phyloP scores from a whole-genome alignment of 2,797 vertebrate genomes.

The Sebastes goodei region DNA sequence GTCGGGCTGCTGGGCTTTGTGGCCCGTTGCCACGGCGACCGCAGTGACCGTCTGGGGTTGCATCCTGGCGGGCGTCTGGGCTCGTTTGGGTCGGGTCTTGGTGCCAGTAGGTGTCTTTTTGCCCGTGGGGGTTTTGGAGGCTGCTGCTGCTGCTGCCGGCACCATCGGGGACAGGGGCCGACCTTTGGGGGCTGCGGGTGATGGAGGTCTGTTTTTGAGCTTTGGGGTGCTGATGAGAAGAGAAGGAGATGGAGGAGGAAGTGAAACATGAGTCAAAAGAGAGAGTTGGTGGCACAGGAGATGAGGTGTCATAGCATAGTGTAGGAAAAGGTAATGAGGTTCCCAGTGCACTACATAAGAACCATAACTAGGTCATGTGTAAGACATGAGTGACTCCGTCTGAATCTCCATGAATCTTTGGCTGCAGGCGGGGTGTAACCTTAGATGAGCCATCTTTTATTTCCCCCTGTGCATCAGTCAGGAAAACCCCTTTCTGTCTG shows the following conservation, averaged over 20 bases:
- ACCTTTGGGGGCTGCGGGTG: constrained; percentile 86
- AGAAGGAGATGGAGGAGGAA: background rate
- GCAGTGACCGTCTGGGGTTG: constrained; percentile 74
- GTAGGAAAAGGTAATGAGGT: constrained; percentile 5
- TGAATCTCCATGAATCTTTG: constrained; percentile 26
- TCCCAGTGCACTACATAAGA: background rate
- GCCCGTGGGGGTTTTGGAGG: constrained; percentile 68
- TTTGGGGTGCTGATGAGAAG: constrained; percentile 75
- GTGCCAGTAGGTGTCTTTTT: constrained; percentile 81
- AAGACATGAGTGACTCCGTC: constrained; percentile 2
- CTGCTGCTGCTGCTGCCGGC: constrained; percentile 10
- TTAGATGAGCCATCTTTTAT: constrained; percentile 4
- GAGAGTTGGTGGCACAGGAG: background rate
- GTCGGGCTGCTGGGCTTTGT: constrained; percentile 41
- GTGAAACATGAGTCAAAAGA: background rate
- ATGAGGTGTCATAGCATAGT: background rate
- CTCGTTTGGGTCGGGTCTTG: constrained; percentile 84
- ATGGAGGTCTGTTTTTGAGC: constrained; percentile 86
- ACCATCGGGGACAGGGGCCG: constrained; percentile 86
- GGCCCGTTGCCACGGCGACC: constrained; percentile 71
- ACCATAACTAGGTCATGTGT: constrained; percentile 46
- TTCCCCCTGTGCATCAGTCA: background rate
- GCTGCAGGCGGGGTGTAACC: constrained; percentile 6
- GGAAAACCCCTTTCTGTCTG: too few relatives aligned
- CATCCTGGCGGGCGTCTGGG: constrained; percentile 77